Conservation (phyloP, 2,888 invertebrate species). For the Ichneumon xanthorius region DNA sequence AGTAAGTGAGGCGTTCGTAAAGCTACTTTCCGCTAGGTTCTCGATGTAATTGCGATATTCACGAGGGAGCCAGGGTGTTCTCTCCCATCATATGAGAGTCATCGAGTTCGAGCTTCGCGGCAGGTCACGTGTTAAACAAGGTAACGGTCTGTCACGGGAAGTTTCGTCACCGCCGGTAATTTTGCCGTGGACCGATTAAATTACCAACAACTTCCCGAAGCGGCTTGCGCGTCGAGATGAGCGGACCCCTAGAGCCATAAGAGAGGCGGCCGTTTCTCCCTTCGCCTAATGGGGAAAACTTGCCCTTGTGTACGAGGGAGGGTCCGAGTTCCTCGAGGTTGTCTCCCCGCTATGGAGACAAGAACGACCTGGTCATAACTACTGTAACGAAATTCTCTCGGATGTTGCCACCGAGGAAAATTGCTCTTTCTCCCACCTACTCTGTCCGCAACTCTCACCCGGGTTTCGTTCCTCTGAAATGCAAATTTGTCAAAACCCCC, state of each 20-base stretch:
- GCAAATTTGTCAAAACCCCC: conserved; percentile 34
- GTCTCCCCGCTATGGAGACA: conserved; percentile 1
- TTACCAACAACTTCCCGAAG: conserved; percentile 71
- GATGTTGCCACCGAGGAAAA: conserved; percentile 43
- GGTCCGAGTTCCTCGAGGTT: neutral
- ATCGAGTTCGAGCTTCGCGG: conserved; percentile 60
- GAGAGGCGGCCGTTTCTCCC: conserved; percentile 21
- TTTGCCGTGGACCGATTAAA: conserved; percentile 76
- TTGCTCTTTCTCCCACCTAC: conserved; percentile 5
- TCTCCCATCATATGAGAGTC: conserved; percentile 1
- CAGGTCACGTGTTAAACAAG: conserved; percentile 74
- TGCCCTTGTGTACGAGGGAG: conserved; percentile 33
- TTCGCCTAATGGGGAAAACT: conserved; percentile 34
- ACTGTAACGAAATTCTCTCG: conserved; percentile 51
- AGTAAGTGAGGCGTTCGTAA: conserved; percentile 44
- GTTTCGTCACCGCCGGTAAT: conserved; percentile 75
- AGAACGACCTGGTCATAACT: conserved; percentile 30
- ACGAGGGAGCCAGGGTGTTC: neutral
- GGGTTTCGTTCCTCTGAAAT: conserved; percentile 14
- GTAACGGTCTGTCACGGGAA: conserved; percentile 74
- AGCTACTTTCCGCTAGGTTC: conserved; percentile 52
- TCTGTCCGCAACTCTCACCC: neutral
- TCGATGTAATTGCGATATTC: conserved; percentile 43
- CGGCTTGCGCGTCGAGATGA: conserved; percentile 51
- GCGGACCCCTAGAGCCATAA: conserved; percentile 34